These are phyloP conservation scores for Mustela lutreola DNA, from an alignment of 2,113 vertebrate genomes.

Conservation along the genomic window DNA sequence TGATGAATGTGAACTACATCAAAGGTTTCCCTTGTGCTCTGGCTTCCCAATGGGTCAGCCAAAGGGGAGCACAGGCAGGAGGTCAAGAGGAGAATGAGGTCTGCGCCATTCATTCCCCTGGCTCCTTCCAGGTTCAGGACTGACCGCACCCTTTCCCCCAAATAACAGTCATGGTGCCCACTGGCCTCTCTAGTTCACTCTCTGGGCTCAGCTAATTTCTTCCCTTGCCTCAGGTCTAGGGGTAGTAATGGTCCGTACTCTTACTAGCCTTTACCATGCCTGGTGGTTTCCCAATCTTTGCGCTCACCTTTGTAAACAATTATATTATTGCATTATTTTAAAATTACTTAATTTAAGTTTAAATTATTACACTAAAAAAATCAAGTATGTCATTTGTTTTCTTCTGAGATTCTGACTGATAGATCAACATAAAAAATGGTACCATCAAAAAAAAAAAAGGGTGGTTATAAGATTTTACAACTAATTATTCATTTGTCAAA, in stretches of 20 bases:
- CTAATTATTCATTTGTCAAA: neutral
- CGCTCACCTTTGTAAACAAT: neutral
- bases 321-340: neutral
- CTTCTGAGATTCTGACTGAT: neutral
- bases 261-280: neutral
- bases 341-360: neutral
- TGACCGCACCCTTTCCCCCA: neutral
- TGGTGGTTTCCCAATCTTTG: neutral
- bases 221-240: neutral
- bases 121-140: neutral
- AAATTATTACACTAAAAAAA: neutral
- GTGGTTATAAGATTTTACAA: neutral
- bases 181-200: neutral
- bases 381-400: neutral
- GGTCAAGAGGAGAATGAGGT: neutral
- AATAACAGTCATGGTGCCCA: neutral
- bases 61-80: neutral
- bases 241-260: neutral
- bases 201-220: neutral
- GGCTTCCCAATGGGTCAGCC: neutral
- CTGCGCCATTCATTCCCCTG: neutral
- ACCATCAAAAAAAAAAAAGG: neutral
- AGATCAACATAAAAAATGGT: neutral
- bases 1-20: neutral
- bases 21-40: neutral